Percentiles rank a stretch among this genome's conserved stretches.
phyloP scores from a whole-genome alignment of 2,113 vertebrate genomes.

The Campylomormyrus tamandua region DNA sequence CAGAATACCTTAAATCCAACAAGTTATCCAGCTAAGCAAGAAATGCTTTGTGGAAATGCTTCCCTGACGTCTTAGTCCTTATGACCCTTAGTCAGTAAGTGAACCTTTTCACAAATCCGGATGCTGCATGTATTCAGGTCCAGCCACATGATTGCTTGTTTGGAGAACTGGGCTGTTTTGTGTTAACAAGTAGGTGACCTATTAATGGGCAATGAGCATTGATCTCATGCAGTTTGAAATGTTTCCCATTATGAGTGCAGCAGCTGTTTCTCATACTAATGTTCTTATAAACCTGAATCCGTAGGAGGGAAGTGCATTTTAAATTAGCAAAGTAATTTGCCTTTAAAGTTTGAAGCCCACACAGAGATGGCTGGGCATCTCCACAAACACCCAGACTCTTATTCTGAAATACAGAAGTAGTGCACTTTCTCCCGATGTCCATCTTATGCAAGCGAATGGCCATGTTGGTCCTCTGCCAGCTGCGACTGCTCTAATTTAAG shows the following conservation, averaged over 20 bases:
- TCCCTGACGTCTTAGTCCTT: background rate
- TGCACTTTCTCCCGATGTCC: background rate
- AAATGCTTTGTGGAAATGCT: background rate
- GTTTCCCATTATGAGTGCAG: background rate
- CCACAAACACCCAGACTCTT: background rate
- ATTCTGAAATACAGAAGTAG: background rate
- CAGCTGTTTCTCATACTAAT: constrained; percentile 1
- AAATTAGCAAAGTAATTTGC: constrained; percentile 19
- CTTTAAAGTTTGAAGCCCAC: background rate
- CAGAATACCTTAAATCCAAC: background rate
- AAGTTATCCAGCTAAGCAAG: background rate
- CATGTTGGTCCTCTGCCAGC: background rate
- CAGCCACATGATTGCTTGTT: background rate
- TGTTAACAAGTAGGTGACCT: background rate
- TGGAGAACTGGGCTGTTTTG: background rate
- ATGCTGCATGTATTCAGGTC: background rate
- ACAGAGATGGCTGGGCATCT: background rate
- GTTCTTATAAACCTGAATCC: constrained; percentile 18
- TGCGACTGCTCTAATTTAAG: background rate
- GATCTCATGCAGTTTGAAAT: background rate
- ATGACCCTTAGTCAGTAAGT: background rate
- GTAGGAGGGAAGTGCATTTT: constrained; percentile 13
- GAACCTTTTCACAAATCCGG: background rate
- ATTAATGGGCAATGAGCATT: background rate
- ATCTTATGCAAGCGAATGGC: background rate